Evolutionary conservation across 2,797 vertebrate species (phyloP).

Genomic region (Mallotus villosus): DNA sequence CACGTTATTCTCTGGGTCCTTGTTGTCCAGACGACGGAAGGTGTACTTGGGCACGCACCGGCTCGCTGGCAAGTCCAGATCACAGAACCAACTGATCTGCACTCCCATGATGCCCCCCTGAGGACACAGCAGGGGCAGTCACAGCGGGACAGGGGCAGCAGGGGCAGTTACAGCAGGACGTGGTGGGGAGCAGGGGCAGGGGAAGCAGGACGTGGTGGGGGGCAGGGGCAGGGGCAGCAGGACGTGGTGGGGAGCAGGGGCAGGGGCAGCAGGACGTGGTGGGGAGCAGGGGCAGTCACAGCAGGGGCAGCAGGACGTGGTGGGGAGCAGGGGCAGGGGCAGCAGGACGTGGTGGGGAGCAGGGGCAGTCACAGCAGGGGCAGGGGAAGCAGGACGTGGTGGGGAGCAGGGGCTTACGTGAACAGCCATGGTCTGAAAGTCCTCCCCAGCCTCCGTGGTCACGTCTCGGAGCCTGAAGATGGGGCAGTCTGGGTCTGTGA

Average conservation of each 20-base stretch:
- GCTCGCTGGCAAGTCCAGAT: conserved; percentile 70
- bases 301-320: background rate
- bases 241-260: too few relatives aligned
- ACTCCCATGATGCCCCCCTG: conserved; percentile 83
- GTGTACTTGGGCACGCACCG: conserved; percentile 77
- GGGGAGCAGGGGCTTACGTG: conserved; percentile 61
- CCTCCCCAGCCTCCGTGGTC: conserved; percentile 68
- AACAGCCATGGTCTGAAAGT: conserved; percentile 78
- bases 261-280: too few relatives aligned
- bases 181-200: too few relatives aligned
- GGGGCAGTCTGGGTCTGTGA: conserved; percentile 78
- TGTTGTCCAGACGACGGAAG: conserved; percentile 79
- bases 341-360: background rate
- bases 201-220: too few relatives aligned
- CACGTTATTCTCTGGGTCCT: conserved; percentile 68
- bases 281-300: too few relatives aligned
- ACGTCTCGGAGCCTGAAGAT: conserved; percentile 80
- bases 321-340: conserved; percentile 5
- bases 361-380: conserved; percentile 5
- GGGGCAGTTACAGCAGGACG: too few relatives aligned
- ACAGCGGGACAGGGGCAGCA: too few relatives aligned
- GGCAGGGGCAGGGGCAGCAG: too few relatives aligned
- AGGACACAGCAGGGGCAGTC: conserved; percentile 1
- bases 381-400: background rate
- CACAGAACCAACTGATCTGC: conserved; percentile 80